These are phyloP conservation scores for Hydropotes inermis DNA, from an alignment of 2,113 vertebrate genomes.

Conservation along the genomic window DNA sequence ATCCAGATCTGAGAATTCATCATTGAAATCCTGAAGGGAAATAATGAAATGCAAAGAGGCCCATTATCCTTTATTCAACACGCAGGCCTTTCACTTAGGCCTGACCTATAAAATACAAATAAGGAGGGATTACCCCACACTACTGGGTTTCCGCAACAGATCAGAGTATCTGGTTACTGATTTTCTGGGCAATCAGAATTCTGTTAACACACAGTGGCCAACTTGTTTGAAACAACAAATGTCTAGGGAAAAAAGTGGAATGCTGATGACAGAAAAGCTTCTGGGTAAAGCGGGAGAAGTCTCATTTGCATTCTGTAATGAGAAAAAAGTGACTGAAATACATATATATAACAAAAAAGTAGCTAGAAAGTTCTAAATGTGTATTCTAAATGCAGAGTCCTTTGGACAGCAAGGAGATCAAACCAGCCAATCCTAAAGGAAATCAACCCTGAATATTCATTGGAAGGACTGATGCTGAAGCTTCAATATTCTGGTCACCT, in stretches of 20 bases:
- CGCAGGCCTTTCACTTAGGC: not conserved
- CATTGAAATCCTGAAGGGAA: constrained; percentile 84
- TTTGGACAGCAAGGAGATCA: not conserved
- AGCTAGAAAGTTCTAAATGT: not conserved
- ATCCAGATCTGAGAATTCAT: constrained; percentile 88
- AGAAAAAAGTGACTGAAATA: not conserved
- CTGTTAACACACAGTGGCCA: not conserved
- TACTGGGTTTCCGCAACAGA: not conserved
- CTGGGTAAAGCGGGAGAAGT: not conserved
- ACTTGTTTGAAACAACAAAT: not conserved
- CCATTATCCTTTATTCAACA: not conserved
- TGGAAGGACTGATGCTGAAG: not conserved
- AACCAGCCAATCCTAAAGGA: not conserved
- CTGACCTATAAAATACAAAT: not conserved
- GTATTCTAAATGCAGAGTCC: not conserved
- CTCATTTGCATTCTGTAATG: not conserved
- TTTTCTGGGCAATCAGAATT: constrained; percentile 8
- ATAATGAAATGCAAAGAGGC: not conserved
- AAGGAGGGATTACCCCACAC: not conserved
- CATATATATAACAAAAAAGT: not conserved
- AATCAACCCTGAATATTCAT: not conserved
- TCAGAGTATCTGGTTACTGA: not conserved
- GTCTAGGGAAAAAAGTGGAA: not conserved
- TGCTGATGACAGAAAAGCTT: not conserved
- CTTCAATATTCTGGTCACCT: not conserved